These are phyloP conservation scores for Nesogale talazaci DNA, from an alignment of 2,113 vertebrate species.

Conservation along the genomic window DNA sequence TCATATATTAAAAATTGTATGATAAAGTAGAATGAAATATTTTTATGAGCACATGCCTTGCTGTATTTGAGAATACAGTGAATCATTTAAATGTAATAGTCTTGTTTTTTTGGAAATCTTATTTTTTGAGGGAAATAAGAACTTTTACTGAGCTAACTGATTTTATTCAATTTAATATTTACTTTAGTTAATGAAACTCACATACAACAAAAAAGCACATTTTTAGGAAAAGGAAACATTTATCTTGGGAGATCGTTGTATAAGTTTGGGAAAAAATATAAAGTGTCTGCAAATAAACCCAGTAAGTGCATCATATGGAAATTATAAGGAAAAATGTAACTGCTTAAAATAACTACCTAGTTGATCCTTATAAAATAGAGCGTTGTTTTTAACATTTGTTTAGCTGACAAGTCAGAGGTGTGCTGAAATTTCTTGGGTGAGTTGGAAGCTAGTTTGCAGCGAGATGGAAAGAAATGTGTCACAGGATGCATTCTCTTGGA, in stretches of 20 bases:
- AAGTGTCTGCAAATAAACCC: not conserved
- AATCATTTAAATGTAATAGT: not conserved
- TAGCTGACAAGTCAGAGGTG: not conserved
- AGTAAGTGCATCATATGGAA: not conserved
- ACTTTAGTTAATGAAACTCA: constrained; percentile 9
- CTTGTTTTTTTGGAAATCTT: not conserved
- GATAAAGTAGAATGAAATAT: not conserved
- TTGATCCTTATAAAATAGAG: not conserved
- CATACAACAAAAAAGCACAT: not conserved
- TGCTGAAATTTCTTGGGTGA: not conserved
- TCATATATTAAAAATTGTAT: not conserved
- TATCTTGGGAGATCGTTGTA: not conserved
- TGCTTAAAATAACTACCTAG: not conserved
- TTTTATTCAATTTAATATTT: constrained; percentile 5
- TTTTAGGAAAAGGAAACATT: not conserved
- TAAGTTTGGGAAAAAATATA: not conserved
- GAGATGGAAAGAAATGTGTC: not conserved
- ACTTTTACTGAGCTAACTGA: not conserved
- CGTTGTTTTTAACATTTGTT: not conserved
- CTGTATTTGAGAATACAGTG: no score
- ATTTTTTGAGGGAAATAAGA: not conserved
- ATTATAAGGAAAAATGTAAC: not conserved
- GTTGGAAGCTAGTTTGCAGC: not conserved
- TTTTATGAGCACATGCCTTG: not conserved
- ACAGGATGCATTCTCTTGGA: not conserved